phyloP scores from a whole-genome alignment of 1,140 invertebrate genomes.

The Bombus ignitus region DNA sequence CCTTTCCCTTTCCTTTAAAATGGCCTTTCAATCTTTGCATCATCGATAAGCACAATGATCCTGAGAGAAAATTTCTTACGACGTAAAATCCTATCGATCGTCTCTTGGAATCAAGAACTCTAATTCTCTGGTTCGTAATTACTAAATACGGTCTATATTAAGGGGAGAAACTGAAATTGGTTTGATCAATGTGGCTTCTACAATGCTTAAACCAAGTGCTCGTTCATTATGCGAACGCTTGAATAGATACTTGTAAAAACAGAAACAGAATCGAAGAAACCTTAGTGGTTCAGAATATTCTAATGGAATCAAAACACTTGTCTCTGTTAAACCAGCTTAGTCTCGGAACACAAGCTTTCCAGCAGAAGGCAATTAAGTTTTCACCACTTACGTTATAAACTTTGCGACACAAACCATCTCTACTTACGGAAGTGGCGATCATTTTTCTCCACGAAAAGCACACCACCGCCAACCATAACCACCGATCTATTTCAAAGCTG shows the following conservation, averaged over 20 bases:
- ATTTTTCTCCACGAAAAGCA: not conserved
- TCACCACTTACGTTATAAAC: not conserved
- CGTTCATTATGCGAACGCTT: no score
- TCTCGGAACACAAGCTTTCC: not conserved
- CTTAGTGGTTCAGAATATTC: not conserved
- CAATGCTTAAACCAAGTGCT: no score
- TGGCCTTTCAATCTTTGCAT: not conserved
- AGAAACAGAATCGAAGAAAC: not conserved
- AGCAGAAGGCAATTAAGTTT: not conserved
- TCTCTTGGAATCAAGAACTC: no score
- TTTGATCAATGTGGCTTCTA: no score
- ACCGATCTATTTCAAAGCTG: not conserved
- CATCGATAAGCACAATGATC: not conserved
- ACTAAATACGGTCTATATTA: no score
- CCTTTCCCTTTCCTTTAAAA: not conserved
- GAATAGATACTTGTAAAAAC: not conserved
- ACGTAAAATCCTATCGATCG: not conserved
- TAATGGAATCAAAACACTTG: not conserved
- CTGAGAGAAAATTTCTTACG: not conserved
- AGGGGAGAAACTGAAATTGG: no score
- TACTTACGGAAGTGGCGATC: not conserved
- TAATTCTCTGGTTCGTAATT: no score
- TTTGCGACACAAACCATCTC: not conserved
- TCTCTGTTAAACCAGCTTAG: not conserved
- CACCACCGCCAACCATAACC: not conserved